Conservation (phyloP, 2,113 vertebrate genomes). For the Pedionomus torquatus region DNA sequence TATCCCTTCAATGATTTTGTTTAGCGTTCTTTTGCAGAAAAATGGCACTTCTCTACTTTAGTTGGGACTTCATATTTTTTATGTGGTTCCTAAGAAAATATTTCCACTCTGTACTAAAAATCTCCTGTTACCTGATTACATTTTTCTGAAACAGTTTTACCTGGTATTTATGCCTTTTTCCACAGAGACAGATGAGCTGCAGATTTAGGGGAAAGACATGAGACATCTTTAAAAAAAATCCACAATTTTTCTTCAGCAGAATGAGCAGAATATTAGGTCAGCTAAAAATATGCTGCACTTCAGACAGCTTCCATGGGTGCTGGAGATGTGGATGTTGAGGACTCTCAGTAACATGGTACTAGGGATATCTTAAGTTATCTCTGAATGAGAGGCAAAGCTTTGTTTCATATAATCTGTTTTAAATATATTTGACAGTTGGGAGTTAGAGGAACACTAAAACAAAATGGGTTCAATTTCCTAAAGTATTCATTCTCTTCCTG, state of each 20-base stretch:
- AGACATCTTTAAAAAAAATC: background rate
- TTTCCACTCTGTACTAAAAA: background rate
- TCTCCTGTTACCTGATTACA: background rate
- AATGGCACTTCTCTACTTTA: background rate
- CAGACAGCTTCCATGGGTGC: background rate
- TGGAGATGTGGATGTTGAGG: background rate
- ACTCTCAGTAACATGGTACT: background rate
- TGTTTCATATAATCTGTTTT: background rate
- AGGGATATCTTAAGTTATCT: constrained; percentile 9
- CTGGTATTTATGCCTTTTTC: background rate
- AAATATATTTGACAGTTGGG: background rate
- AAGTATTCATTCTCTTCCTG: background rate
- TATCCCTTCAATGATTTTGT: background rate
- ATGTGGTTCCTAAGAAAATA: background rate
- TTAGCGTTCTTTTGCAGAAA: background rate
- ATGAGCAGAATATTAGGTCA: background rate
- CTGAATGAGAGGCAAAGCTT: constrained; percentile 6
- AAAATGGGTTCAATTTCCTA: background rate
- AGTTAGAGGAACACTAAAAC: background rate
- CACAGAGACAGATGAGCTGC: background rate
- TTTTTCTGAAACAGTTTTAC: background rate
- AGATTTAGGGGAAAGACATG: background rate
- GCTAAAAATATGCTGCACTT: background rate
- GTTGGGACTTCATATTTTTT: background rate
- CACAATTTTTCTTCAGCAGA: background rate